Evolutionary conservation across 2,797 vertebrate genomes (phyloP), one percentile per base, ranked within the genome.

Genomic region (Darevskia mixta): DNA sequence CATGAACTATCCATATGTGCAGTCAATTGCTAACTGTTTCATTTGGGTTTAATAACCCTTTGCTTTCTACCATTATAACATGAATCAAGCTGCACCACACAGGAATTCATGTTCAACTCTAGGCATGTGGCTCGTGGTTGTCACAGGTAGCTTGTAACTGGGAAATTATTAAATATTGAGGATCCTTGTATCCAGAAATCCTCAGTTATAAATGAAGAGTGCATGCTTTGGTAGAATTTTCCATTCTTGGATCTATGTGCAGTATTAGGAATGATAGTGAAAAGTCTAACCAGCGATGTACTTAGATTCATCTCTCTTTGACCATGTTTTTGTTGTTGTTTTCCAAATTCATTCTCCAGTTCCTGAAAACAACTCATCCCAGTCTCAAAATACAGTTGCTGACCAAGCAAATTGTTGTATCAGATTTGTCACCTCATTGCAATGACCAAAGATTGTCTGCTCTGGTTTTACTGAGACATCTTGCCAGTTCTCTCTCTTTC

Each of bases 371-470:
- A 90, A 73, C 92, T 89, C 71, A 90, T 86, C 85, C 41, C n/a
- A 69, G 88, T 58, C 43, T 81, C n/a, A 55, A 90, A 86, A 83
- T 41, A 82, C 69, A 35, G 88, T 93, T 92, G 76, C 86, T 95
- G 87, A 90, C 88, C 72, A 92, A 92, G 86, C 88, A 88, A 75
- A 93, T 91, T 91, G 89, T 95, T 95, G 61, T 91, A 87, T 95
- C 85, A 92, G 90, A 95, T 88, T n/a, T 85, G 25, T 96, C 94
- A 93, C 90, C 94, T 96, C 88, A 82, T 93, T 95, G 95, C 93
- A 96, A 94, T 96, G 94, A 97, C 96, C 97, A 97, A 96, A 97
- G 96, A 96, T 92, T 94, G 91, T 91, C 83, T 94, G 73, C 92
- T 92, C 89, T 94, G 90, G 79, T 95, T 94, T 94, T 94, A 92